Base-by-base conservation (phyloP, 1,140 invertebrate species). In the Bombus huntii region DNA sequence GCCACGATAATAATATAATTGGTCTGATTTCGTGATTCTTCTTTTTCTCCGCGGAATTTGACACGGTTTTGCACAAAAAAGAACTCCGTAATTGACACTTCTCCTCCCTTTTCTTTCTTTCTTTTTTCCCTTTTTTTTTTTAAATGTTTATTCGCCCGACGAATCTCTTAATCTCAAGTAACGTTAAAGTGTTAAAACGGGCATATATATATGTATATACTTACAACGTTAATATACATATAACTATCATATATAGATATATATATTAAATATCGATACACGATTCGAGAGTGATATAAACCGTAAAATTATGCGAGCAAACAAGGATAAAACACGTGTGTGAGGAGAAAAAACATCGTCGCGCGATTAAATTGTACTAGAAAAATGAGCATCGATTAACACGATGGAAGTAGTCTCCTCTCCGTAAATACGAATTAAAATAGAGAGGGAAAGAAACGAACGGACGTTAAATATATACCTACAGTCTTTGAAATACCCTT, bases 181-280 rank as follows among this genome's bases (percentile, higher is more conserved):
- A 81, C 37, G 34, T 47, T 59, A 73, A 70, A 31, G 31, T 53
- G 47, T 25, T 76, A 76, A n/a, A 57, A 81, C 68, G 47, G 31
- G 42, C 1, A 15, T 44, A 68, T 44, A 68, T 44, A 68, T 37
- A 53, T 31, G n/a, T 57, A 76, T 76, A 34, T 44, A 39, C n/a
- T 25, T 31, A 66, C 34, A 78, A 34, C 22, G 28, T 44, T 68
- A 68, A 44, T 57, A 71, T 75, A 59, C 31, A 28, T 75, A 75
- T 57, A 75, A 59, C 47, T 75, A 75, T 37, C 22, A 57, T 57
- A 75, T 57, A 53, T 57, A 57, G 22, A 37, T 75, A 71, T 37
- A 57, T 72, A 81, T 74, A 65, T 84, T 71, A 84, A 83, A 84
- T 78, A 84, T 84, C n/a, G n/a, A 71, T 68, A 44, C 22, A n/a